Base-by-base conservation (phyloP, 2,888 invertebrate genomes). In the Sesamia inferens region DNA sequence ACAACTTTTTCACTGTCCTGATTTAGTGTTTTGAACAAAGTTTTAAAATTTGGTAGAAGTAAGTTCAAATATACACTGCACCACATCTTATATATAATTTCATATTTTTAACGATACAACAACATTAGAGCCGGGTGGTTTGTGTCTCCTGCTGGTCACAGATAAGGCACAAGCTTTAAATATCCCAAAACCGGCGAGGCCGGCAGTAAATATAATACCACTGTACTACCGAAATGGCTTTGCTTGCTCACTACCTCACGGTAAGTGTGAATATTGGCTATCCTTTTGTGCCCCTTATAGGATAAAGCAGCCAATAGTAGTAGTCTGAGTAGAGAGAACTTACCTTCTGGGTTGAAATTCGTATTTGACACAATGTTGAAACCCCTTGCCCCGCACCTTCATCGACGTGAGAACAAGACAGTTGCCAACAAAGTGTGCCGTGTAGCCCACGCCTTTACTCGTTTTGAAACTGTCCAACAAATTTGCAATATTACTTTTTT, bases 321-420 rank as follows among this genome's bases (percentile, higher is more conserved):
- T 19, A 39, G 44, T 54, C 10, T 31, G 10, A 11, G n/a, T 47
- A 16, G 10, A 10, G 51, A 51, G 51, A 51, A 47, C 88, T 89
- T 77, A 95, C 96, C 96, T 99, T 94, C 99, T 97, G 57, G 99
- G 99, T 93, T 99, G 99, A 96, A 99, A 99, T 96, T 99, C 99
- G 94, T 99, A 99, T 97, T 99, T 99, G 94, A 99, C 99, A 97
- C 99, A 99, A 96, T 99, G 99, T 95, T 99, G 99, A 97, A 99
- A 99, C 85, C 99, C 99, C 96, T 99, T 99, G 90, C 99, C 99
- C 92, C 99, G 99, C 85, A 99, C 98, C 97, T 99, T 99, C 99
- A 99, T 99, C 48, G 99, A 99, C 47, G 99, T 99, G 89, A 99
- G 97, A 82, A 99, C 99, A 85, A 99, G 97, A 95, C 99, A 99